Evolutionary conservation across 2,113 vertebrate genomes (phyloP).

Genomic region (Calyptommatus sinebrachiatus): DNA sequence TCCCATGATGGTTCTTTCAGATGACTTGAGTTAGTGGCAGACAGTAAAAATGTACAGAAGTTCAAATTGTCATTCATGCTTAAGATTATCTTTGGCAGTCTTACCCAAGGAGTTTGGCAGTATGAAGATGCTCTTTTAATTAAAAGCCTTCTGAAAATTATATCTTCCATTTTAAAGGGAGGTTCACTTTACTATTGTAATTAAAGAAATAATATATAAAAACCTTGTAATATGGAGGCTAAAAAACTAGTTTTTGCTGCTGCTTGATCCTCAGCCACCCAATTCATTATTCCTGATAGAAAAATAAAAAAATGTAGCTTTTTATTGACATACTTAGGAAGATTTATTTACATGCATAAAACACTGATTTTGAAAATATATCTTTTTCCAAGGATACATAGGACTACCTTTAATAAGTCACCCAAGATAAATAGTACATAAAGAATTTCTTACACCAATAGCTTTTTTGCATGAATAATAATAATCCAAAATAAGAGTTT

Average conservation of each 20-base stretch:
- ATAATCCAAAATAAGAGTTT: not conserved
- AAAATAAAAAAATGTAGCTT: not conserved
- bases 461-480: not conserved
- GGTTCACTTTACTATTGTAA: not conserved
- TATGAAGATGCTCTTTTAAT: not conserved
- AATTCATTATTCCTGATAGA: not conserved
- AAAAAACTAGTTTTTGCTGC: not conserved
- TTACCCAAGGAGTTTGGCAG: not conserved
- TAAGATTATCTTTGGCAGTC: not conserved
- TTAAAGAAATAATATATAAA: not conserved
- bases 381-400: not conserved
- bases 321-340: not conserved
- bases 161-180: not conserved
- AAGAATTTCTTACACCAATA: not conserved
- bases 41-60: not conserved
- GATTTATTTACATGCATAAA: not conserved
- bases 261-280: not conserved
- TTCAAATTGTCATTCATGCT: not conserved
- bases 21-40: not conserved
- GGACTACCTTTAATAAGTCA: not conserved
- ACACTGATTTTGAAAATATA: not conserved
- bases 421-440: not conserved
- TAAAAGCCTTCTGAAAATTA: not conserved
- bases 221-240: not conserved
- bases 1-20: not conserved